Conservation (phyloP, 1,140 invertebrate species). For the Zaprionus davidi region DNA sequence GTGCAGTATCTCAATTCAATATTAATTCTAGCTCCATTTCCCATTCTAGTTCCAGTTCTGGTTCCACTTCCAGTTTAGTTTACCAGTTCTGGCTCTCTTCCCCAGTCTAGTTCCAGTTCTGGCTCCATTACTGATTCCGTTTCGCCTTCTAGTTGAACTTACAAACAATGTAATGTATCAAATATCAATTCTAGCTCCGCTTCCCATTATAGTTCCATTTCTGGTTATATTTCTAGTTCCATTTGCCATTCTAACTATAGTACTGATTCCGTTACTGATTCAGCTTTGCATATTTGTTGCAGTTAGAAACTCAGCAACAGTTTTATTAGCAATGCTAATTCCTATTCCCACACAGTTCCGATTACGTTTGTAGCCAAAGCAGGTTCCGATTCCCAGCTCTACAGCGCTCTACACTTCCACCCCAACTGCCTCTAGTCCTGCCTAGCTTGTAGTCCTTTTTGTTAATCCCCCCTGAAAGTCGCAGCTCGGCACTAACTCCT, state of each 20-base stretch:
- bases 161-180: neutral
- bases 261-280: neutral
- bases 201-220: neutral
- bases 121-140: neutral
- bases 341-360: neutral
- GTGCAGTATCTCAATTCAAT: too few relatives aligned
- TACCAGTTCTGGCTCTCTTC: too few relatives aligned
- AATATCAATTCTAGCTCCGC: neutral
- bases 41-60: neutral
- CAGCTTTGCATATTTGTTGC: neutral
- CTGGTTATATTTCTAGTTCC: neutral
- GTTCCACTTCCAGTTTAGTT: too few relatives aligned
- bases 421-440: neutral
- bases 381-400: neutral
- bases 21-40: neutral
- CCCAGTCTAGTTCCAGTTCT: neutral
- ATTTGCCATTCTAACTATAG: neutral
- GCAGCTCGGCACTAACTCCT: conserved; percentile 12
- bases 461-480: neutral
- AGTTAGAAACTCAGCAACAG: neutral
- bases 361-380: neutral
- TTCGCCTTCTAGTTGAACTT: neutral
- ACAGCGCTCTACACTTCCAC: neutral
- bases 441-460: neutral
- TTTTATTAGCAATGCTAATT: neutral